Evolutionary conservation across 2,797 vertebrate genomes (phyloP), one percentile per base, ranked within the genome.

Genomic region (Gorsachius magnificus): DNA sequence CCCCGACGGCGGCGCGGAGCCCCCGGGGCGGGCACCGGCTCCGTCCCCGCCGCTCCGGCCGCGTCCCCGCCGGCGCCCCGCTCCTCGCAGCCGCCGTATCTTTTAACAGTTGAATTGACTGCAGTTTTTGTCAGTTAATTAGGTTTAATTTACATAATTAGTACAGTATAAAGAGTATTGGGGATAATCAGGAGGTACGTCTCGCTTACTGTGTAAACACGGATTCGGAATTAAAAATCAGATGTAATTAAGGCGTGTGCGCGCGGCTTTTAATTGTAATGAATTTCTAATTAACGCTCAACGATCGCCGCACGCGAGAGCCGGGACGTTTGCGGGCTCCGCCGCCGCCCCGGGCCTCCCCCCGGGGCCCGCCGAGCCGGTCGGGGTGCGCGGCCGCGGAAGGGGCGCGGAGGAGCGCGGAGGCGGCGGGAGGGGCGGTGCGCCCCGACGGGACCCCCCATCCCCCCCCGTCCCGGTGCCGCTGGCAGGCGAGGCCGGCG

Each of bases 121-220:
- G 98, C 97, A 98, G 98, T 98, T 98, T 98, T 98, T 98, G 98
- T 98, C 98, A 98, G 98, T 98, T 98, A 98, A 98, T 98, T 98
- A 98, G 98, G 98, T 98, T 98, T 98, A 97, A 98, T 98, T 98
- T 98, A 98, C 98, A 98, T 98, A 98, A 98, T 98, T 98, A 98
- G 98, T 98, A 98, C 98, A 98, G 98, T 98, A 98, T 98, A 98
- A 98, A 98, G 98, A 98, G 98, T 98, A 98, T 98, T 98, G 98
- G 98, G 98, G 98, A 98, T 98, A 98, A 98, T 98, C 98, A 98
- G 96, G 98, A 98, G 98, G 98, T 98, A 98, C 98, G 98, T 98
- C 98, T 98, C 98, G 98, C 98, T 98, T 98, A 98, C 98, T 98
- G 98, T 98, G 98, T 98, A 98, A 98, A 98, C 98, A 98, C 98